Evolutionary conservation across 2,797 vertebrate species (phyloP), one percentile per base, ranked within the genome.

Genomic region (Tarsius wallacei): DNA sequence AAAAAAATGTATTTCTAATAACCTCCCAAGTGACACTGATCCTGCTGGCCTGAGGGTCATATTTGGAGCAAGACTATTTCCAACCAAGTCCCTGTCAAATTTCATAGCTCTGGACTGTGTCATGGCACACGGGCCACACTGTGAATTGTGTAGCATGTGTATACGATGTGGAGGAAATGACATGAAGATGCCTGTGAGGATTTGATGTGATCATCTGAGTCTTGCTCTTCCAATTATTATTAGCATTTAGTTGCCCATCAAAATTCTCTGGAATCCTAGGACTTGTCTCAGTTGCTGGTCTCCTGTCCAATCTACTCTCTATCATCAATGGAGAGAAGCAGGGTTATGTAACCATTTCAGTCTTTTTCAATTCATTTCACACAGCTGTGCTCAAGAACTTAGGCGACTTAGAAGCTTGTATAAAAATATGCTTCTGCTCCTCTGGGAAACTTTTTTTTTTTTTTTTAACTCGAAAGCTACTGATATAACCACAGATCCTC

Each of bases 311-410:
- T 74, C 16, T 76, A 92, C 68, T 96, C n/a, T 28, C 68, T 57
- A 31, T 49, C 76, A 63, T 33, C 49, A 59, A 22, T 28, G 71
- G 59, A 90, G 73, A 93, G 66, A 87, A 66, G 59, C 42, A 73
- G 51, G 17, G 21, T 92, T 94, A 77, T 71, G 64, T 55, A 87
- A 87, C 21, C 81, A 85, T 68, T 90, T 70, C 55, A 82, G 68
- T 82, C 87, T 87, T 94, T 96, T 97, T 63, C 36, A 87, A 83
- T 96, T 88, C 73, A 93, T 92, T 88, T 96, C 85, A 93, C 90
- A 42, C n/a, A 95, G 78, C 74, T 96, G 47, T 47, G n/a, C 26
- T 83, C 71, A 96, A 88, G 76, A 94, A 93, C 42, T 66, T 28
- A 57, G 89, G 81, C 15, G 63, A 63, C 66, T 66, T 68, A 85